Base-by-base conservation (phyloP, 2,888 invertebrate genomes). In the Caenorhabditis macrosperma region DNA sequence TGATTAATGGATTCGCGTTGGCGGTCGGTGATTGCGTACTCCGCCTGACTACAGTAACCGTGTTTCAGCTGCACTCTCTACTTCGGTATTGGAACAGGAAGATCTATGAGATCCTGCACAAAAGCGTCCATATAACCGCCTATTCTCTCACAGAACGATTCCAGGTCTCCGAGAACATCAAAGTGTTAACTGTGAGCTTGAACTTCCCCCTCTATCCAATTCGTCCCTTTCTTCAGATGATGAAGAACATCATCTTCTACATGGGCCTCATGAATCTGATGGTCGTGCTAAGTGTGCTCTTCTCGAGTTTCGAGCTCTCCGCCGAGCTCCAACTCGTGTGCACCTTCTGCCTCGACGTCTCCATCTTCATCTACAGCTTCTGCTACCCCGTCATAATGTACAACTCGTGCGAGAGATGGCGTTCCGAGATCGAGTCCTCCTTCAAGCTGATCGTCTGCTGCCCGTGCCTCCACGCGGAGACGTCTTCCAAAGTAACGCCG, bases 151-250 rank as follows among this genome's bases (percentile, higher is more conserved):
- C 60, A 12, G 33, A 67, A 35, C 22, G 75, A n/a, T 75, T 75
- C n/a, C 75, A 75, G 60, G 67, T 75, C 1, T 59, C 75, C 2
- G 75, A 75, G 35, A 75, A 75, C 28, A 75, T 75, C 24, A 74
- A 74, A 28, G 48, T 59, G 1, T 41, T 71, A 15, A 41, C 61
- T 0, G 71, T 71, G 17, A 20, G 44, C 5, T n/a, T 2, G 4
- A 35, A 41, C 22, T 2, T 41, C 35, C 22, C n/a, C 1, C 1
- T 52, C 26, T 52, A 10, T 20, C n/a, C 28, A 24, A 15, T 26
- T 52, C 15, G 4, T 26, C 2, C 10, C 1, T 5, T 26, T 1
- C 55, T 67, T 50, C 52, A 75, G 67, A 66, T 75, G 66, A 17
- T 75, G 33, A 75, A 66, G 28, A 75, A 66, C 24, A 61, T 75